Percentiles rank a stretch among this genome's conserved stretches.
These are phyloP conservation scores for Rousettus madagascariensis DNA, from an alignment of 2,797 vertebrate genomes.

Conservation along the genomic window DNA sequence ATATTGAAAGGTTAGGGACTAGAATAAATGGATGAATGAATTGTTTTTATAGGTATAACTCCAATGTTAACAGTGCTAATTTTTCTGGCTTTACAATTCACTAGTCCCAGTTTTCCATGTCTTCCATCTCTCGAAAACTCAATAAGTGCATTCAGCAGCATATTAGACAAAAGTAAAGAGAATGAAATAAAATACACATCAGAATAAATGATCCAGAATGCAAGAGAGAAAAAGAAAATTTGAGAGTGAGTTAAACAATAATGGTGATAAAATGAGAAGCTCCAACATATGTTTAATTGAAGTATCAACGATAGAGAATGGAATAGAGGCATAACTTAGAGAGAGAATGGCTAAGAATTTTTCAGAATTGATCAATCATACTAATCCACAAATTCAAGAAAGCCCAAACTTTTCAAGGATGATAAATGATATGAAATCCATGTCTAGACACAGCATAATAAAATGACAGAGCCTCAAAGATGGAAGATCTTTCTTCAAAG, in stretches of 20 bases:
- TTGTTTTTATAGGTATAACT: not conserved
- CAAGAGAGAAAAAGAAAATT: not conserved
- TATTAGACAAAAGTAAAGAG: not conserved
- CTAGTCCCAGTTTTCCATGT: not conserved
- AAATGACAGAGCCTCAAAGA: not conserved
- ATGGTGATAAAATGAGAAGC: not conserved
- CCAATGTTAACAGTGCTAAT: not conserved
- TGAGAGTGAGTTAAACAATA: not conserved
- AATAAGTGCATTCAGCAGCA: not conserved
- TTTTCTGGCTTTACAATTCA: not conserved
- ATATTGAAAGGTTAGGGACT: not conserved
- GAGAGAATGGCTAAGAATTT: not conserved
- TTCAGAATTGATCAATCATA: not conserved
- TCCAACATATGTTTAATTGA: not conserved
- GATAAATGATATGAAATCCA: not conserved
- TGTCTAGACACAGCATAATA: not conserved
- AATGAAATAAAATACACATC: not conserved
- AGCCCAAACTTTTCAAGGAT: not conserved
- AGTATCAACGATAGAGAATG: not conserved
- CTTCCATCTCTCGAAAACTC: not conserved
- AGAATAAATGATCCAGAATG: not conserved
- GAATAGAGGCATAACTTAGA: not conserved
- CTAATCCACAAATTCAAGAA: not conserved
- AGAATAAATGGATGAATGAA: too few relatives aligned
- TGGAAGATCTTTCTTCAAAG: not conserved